These are phyloP conservation scores for Caenorhabditis afra DNA, from an alignment of 2,888 invertebrate genomes.

Conservation along the genomic window DNA sequence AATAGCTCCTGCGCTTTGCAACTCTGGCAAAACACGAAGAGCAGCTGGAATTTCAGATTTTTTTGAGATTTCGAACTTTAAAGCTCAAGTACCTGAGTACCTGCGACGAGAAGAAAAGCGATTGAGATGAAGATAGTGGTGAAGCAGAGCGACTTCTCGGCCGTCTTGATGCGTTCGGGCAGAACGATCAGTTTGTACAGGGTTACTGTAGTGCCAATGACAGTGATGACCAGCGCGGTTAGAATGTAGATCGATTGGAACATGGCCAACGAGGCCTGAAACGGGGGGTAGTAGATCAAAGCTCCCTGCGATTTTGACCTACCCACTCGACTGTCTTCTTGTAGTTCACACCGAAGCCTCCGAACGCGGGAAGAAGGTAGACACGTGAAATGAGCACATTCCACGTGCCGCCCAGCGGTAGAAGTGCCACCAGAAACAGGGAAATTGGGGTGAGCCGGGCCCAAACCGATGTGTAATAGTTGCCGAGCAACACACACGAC, in stretches of 20 bases:
- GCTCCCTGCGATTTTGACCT: neutral
- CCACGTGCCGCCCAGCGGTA: conserved; percentile 32
- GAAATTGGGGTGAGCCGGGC: neutral
- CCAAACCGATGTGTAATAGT: conserved; percentile 24
- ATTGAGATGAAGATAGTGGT: conserved; percentile 11
- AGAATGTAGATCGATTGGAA: conserved; percentile 25
- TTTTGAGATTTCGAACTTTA: too few species aligned
- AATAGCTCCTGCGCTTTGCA: neutral
- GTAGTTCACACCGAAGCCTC: conserved; percentile 25
- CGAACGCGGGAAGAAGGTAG: neutral
- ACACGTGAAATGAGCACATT: conserved; percentile 24
- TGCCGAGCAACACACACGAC: conserved; percentile 30
- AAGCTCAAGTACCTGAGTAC: conserved; percentile 8
- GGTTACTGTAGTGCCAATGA: conserved; percentile 25
- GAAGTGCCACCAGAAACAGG: neutral
- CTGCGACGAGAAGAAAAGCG: conserved; percentile 21
- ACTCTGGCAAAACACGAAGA: neutral
- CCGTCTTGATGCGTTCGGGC: conserved; percentile 24
- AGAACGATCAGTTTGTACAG: conserved; percentile 19
- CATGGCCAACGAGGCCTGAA: conserved; percentile 34
- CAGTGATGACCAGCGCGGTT: conserved; percentile 10
- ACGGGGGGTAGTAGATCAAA: conserved; percentile 15
- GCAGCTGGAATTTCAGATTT: neutral
- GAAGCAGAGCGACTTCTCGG: conserved; percentile 34
- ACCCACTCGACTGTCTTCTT: conserved; percentile 17